Evolutionary conservation across 2,888 invertebrate genomes (phyloP).

Genomic region (Erpobdella octoculata): DNA sequence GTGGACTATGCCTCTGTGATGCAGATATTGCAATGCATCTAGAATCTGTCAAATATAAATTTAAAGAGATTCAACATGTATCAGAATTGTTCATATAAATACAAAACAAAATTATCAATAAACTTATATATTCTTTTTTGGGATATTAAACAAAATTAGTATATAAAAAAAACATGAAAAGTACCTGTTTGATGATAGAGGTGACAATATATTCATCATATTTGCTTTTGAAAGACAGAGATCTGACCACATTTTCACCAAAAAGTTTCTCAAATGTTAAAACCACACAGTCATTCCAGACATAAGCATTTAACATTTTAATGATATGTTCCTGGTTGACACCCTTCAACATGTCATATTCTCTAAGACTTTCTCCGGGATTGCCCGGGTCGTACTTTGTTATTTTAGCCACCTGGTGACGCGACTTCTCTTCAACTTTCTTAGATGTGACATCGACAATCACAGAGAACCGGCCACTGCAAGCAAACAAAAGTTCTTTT

Average conservation of each 20-base stretch:
- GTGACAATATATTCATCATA: slow-evolving; percentile 88
- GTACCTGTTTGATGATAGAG: slow-evolving; percentile 70
- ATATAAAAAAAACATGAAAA: not conserved
- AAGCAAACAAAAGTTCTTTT: too few relatives aligned
- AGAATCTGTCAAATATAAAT: slow-evolving; percentile 33
- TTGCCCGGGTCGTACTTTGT: slow-evolving; percentile 41
- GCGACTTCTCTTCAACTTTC: slow-evolving; percentile 48
- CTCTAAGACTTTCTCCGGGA: slow-evolving; percentile 61
- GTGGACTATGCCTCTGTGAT: slow-evolving; percentile 69
- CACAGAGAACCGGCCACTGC: slow-evolving; percentile 74
- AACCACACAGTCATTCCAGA: slow-evolving; percentile 46
- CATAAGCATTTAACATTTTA: slow-evolving; percentile 55
- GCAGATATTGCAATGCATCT: slow-evolving; percentile 84
- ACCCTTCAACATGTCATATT: slow-evolving; percentile 67
- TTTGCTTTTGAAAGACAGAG: slow-evolving; percentile 76
- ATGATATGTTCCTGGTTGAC: slow-evolving; percentile 74
- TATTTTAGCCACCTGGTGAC: slow-evolving; percentile 67
- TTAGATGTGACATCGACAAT: slow-evolving; percentile 52
- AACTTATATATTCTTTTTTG: too few relatives aligned
- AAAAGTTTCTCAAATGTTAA: slow-evolving; percentile 58
- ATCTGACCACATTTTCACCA: slow-evolving; percentile 82
- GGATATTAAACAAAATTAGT: too few relatives aligned
- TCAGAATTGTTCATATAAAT: not conserved
- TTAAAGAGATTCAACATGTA: not conserved
- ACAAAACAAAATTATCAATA: too few relatives aligned